Conservation (phyloP, 2,113 vertebrate genomes). For the Chaenogobius annularis region DNA sequence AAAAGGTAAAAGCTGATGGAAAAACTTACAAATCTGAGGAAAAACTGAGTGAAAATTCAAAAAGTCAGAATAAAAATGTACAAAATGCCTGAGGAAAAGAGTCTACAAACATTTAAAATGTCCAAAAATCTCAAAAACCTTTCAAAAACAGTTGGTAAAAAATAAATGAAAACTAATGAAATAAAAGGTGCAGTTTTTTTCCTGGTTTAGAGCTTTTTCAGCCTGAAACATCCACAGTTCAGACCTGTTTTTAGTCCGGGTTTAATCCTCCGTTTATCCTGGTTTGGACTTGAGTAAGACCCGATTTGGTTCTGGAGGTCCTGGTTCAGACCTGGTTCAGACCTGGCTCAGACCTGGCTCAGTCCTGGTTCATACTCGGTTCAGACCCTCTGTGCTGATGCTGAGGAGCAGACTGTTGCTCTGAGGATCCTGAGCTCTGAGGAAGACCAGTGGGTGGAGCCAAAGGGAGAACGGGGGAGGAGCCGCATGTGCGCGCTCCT, state of each 20-base stretch:
- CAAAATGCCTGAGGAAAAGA: no score
- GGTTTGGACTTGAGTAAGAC: neutral
- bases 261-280: neutral
- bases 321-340: neutral
- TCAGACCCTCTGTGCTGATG: neutral
- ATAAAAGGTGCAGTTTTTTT: no score
- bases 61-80: neutral
- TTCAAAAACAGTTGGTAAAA: neutral
- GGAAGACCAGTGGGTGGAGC: neutral
- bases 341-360: neutral
- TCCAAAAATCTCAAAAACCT: neutral
- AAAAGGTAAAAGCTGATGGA: no score
- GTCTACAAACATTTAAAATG: neutral
- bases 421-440: neutral
- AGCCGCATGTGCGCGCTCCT: neutral
- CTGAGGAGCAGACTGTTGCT: conserved; percentile 10
- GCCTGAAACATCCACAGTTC: no score
- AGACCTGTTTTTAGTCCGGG: neutral
- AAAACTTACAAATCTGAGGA: no score
- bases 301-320: neutral
- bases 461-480: neutral
- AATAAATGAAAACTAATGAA: no score
- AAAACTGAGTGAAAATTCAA: no score
- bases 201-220: neutral
- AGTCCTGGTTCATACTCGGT: neutral